Conservation (phyloP, 2,797 vertebrate genomes). For the Gadopsis marmoratus region DNA sequence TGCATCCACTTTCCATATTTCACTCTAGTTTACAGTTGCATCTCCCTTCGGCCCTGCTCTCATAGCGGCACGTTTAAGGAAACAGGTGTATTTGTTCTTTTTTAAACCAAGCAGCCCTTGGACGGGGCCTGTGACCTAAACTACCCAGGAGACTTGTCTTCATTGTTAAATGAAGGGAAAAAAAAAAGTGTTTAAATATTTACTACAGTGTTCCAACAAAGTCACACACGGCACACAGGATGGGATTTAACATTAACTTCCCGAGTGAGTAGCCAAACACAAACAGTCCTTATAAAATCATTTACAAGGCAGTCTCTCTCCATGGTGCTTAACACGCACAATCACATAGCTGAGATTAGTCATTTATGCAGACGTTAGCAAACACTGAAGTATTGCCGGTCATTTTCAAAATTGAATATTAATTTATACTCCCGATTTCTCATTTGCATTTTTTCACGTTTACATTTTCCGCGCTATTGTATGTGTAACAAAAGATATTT, state of each 20-base stretch:
- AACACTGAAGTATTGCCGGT: constrained; percentile 4
- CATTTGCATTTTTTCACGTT: not conserved
- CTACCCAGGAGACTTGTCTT: constrained; percentile 9
- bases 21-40: not conserved
- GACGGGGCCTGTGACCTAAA: not conserved
- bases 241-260: constrained; percentile 21
- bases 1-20: not conserved
- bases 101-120: not conserved
- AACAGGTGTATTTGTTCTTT: not conserved
- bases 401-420: constrained; percentile 17
- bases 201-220: constrained; percentile 21
- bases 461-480: not conserved
- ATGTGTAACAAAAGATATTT: not conserved
- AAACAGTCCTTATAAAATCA: constrained; percentile 9
- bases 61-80: constrained; percentile 4
- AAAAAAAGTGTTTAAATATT: constrained; percentile 31
- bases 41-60: not conserved
- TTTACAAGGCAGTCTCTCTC: constrained; percentile 7
- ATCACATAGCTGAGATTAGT: constrained; percentile 25
- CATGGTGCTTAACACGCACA: constrained; percentile 11
- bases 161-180: constrained; percentile 8
- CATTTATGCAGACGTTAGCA: constrained; percentile 6
- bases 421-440: not conserved
- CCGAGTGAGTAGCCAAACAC: not conserved
- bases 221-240: not conserved